Percentiles rank a stretch among this genome's conserved stretches.
phyloP scores from a whole-genome alignment of 2,797 vertebrate genomes.

The Kryptopterus vitreolus region DNA sequence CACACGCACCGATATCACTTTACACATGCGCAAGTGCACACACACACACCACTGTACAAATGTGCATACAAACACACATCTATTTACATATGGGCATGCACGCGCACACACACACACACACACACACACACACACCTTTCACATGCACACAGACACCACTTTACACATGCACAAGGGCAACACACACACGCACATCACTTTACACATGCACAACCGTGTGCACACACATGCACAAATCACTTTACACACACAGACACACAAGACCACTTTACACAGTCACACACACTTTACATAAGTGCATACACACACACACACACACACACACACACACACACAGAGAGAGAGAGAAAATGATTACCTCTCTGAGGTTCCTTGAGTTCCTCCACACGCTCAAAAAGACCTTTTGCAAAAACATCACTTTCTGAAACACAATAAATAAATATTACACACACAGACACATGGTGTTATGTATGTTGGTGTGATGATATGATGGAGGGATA shows the following conservation, averaged over 20 bases:
- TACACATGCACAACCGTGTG: too few relatives aligned
- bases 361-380: neutral
- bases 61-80: too few relatives aligned
- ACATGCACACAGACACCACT: neutral
- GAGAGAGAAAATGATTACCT: neutral
- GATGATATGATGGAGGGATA: too few relatives aligned
- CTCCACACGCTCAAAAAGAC: neutral
- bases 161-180: too few relatives aligned
- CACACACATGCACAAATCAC: too few relatives aligned
- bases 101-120: neutral
- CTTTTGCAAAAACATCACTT: conserved; percentile 17
- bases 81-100: neutral
- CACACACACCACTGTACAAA: too few relatives aligned
- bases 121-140: neutral
- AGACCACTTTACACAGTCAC: neutral
- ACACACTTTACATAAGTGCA: too few relatives aligned
- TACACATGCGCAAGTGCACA: too few relatives aligned
- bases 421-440: conserved; percentile 4
- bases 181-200: too few relatives aligned
- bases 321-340: too few relatives aligned
- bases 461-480: too few relatives aligned
- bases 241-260: neutral
- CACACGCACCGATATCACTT: too few relatives aligned
- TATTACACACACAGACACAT: neutral
- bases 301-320: neutral